Evolutionary conservation across 1,140 invertebrate species (phyloP), one percentile per base, ranked within the genome.

Genomic region (Cheumatopsyche charites): DNA sequence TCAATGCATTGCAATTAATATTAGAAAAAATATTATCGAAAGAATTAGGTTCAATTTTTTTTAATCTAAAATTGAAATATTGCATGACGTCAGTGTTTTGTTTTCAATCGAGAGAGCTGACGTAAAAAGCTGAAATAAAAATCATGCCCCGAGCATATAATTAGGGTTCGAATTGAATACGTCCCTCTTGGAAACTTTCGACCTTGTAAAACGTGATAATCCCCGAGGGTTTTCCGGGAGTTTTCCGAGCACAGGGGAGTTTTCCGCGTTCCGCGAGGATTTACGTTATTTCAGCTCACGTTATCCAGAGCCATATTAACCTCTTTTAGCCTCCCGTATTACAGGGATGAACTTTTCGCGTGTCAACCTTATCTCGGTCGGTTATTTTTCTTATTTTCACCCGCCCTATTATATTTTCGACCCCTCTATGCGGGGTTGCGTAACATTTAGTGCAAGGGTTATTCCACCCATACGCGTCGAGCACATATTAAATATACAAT

Each of bases 341-440:
- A 67, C 63, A 7, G 23, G 63, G 63, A 67, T 67, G 63, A 67
- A 67, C 63, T 67, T 67, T 67, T 67, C 63, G 63, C 63, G 15
- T 67, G 63, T 67, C 63, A 67, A 67, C 63, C 63, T 67, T 67
- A 67, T 67, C 63, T 67, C 36, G 36, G 29, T 4, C 21, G 36
- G 36, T 67, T 67, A 67, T 67, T 67, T 67, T 67, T 67, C 63
- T 67, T 67, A 67, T 67, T 67, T 67, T 67, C 62, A 13, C 43
- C 21, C 12, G 15, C 13, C 61, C 61, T 17, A 23, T 55, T 55
- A 19, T 21, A 12, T 23, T 55, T 23, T 19, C 23, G 21, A 58
- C 49, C 49, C n/a, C 49, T 21, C 17, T 42, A 15, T 49, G 45
- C 4, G 19, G 49, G 49, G n/a, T 52, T 52, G 49, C 19, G 49